Evolutionary conservation across 1,140 invertebrate genomes (phyloP), one percentile per base, ranked within the genome.

Genomic region (Eurosta solidaginis): DNA sequence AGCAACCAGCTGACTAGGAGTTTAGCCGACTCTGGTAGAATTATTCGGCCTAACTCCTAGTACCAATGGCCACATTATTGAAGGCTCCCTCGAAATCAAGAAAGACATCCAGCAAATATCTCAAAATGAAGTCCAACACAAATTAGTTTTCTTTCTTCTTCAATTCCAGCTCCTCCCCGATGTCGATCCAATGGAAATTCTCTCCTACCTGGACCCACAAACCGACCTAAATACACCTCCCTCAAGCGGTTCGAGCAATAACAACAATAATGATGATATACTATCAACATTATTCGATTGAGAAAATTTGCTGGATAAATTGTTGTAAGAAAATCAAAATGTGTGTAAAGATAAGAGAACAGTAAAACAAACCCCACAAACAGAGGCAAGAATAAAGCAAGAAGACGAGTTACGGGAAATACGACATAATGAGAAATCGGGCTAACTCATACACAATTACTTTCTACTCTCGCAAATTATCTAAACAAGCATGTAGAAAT

Each of bases 171-270:
- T 97, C 75, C 89, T 97, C 82, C 95, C 96, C 45, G 96, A 97
- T 83, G 94, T 96, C 80, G 96, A 97, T 89, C 96, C 96, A 3
- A 96, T 97, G 93, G 96, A 98, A 88, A 89, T 98, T 74, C 89
- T 98, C 9, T 96, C 95, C 52, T 98, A 97, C 87, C 88, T 98
- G 83, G 96, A 97, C 84, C 95, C 96, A 74, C 94, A 95, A 4
- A 89, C 90, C 73, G 95, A 96, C 82, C 89, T 96, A 42, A 95
- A 95, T 81, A 96, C 95, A 54, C 94, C 95, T n/a, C 94, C 95
- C 3, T 95, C 93, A 9, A 95, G 93, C 80, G 95, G 94, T 25
- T 94, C 93, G 76, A 95, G 93, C 83, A 93, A 93, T 80, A 92
- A 93, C 79, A 91, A 92, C 74, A 93, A 91, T 81, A 92, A 90